These are phyloP conservation scores for Dasyornis broadbenti DNA, from an alignment of 2,113 vertebrate genomes.

Conservation along the genomic window DNA sequence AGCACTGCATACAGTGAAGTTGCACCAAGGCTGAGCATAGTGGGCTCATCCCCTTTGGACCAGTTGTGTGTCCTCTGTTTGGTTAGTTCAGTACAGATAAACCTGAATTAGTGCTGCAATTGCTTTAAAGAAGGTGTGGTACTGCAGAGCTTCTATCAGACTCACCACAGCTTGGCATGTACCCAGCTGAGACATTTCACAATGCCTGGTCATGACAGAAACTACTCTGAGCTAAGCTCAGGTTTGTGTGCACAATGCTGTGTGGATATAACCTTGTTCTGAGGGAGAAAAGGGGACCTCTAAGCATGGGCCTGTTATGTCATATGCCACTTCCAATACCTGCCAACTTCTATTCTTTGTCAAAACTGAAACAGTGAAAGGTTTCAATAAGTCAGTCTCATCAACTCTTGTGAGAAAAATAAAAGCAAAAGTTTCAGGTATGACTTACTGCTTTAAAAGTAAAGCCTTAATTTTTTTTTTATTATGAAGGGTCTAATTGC, in stretches of 20 bases:
- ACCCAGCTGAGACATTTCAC: not conserved
- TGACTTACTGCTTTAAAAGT: not conserved
- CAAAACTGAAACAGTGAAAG: not conserved
- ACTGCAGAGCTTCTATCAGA: not conserved
- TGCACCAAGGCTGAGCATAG: rapidly evolving
- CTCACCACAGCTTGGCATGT: not conserved
- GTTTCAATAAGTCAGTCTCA: not conserved
- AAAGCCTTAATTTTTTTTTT: not conserved
- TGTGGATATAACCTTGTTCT: not conserved
- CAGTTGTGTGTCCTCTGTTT: not conserved
- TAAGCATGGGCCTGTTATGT: not conserved
- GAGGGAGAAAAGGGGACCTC: not conserved
- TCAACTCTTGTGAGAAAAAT: not conserved
- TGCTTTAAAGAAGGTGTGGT: not conserved
- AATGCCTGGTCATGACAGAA: not conserved
- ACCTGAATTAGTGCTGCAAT: not conserved
- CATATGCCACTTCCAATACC: not conserved
- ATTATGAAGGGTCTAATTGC: not conserved
- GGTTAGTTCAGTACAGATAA: not conserved
- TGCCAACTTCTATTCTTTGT: not conserved
- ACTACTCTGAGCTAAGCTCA: not conserved
- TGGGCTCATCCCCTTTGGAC: rapidly evolving
- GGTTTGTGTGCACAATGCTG: not conserved
- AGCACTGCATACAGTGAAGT: not conserved
- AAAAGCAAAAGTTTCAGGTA: not conserved